A percentile compares a stretch with the other conserved stretches of the same genome.
Conservation (phyloP, 2,888 invertebrate genomes). For the Rhamnusium bicolor region DNA sequence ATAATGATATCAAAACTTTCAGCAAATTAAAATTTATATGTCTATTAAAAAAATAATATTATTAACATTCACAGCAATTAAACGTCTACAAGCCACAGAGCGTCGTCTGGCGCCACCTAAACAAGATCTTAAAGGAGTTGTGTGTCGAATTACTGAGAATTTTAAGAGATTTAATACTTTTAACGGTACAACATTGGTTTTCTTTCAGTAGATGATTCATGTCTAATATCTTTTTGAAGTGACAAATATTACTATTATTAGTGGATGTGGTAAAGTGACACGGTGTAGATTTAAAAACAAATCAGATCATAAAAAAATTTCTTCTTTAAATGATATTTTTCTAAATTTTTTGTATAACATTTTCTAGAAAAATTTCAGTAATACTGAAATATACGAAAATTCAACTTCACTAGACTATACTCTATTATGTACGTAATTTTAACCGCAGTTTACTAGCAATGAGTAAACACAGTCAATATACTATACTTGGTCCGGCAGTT, state of each 20-base stretch:
- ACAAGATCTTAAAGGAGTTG: slow-evolving; percentile 18
- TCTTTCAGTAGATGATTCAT: slow-evolving; percentile 41
- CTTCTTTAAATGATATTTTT: no score
- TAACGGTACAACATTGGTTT: slow-evolving; percentile 36
- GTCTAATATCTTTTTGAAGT: not conserved
- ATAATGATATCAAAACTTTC: slow-evolving; percentile 11
- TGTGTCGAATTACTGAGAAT: slow-evolving; percentile 17
- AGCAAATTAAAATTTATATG: slow-evolving; percentile 14
- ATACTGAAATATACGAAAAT: no score
- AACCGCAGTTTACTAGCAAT: no score
- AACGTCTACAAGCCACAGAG: slow-evolving; percentile 24
- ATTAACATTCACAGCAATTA: slow-evolving; percentile 7
- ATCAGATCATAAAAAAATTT: no score
- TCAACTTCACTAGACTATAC: no score
- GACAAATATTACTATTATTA: slow-evolving; percentile 6
- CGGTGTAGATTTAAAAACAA: no score
- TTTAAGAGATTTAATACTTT: slow-evolving; percentile 28
- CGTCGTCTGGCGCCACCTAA: slow-evolving; percentile 46
- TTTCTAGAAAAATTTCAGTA: no score
- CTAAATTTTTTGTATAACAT: no score
- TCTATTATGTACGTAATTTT: no score
- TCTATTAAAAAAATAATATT: slow-evolving; percentile 1
- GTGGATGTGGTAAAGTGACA: not conserved
- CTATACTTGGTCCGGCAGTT: no score
- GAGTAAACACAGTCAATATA: no score